Percentiles rank a stretch among this genome's conserved stretches.
phyloP scores from a whole-genome alignment of 2,888 invertebrate genomes.

The Bhutanitis thaidina region DNA sequence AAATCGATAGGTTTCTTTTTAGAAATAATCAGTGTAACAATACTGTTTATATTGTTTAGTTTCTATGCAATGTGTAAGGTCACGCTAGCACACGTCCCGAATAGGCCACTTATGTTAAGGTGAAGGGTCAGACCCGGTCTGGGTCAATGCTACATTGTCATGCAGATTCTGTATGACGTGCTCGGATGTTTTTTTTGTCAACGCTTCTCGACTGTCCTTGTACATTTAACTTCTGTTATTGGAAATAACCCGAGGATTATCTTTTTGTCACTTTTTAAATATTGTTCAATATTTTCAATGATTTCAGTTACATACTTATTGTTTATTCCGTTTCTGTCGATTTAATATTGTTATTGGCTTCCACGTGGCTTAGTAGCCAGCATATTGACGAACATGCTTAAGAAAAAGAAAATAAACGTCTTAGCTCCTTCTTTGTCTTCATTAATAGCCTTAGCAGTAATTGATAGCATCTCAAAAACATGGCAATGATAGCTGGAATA shows the following conservation, averaged over 20 bases:
- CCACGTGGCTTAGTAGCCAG: too few relatives aligned
- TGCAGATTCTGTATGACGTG: slow-evolving; percentile 51
- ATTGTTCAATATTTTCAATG: neutral
- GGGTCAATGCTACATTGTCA: slow-evolving; percentile 71
- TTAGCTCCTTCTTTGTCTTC: too few relatives aligned
- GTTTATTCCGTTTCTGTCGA: too few relatives aligned
- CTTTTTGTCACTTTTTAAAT: neutral
- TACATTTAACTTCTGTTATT: slow-evolving; percentile 11
- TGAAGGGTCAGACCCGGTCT: slow-evolving; percentile 48
- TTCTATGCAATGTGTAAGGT: slow-evolving; percentile 35
- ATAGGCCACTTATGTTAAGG: slow-evolving; percentile 51
- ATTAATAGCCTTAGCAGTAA: too few relatives aligned
- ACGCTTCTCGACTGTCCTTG: slow-evolving; percentile 26
- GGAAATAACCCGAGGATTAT: slow-evolving; percentile 3
- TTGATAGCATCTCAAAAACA: too few relatives aligned
- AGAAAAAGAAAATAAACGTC: too few relatives aligned
- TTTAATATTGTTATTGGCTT: too few relatives aligned
- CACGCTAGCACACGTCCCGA: slow-evolving; percentile 55
- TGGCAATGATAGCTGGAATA: too few relatives aligned
- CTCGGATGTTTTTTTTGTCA: slow-evolving; percentile 50
- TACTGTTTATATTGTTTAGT: slow-evolving; percentile 19
- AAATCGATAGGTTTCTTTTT: slow-evolving; percentile 9
- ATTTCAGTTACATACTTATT: too few relatives aligned
- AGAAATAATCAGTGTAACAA: slow-evolving; percentile 7
- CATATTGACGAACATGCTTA: too few relatives aligned